A percentile compares a stretch with the other conserved stretches of the same genome.
Conservation (phyloP, 2,113 vertebrate genomes). For the Polypterus senegalus region DNA sequence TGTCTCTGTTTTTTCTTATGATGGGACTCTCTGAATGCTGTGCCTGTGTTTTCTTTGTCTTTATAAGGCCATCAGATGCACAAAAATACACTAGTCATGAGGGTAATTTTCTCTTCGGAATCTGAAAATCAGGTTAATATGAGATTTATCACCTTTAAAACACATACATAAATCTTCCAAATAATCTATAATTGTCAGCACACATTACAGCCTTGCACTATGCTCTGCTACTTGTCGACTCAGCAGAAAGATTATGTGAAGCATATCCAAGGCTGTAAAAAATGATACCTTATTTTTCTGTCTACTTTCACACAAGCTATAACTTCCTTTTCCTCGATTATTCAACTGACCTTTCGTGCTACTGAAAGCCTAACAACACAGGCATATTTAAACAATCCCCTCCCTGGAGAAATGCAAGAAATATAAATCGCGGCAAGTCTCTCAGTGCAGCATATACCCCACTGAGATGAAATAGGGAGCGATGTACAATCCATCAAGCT, state of each 20-base stretch:
- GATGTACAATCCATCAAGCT: too few species aligned
- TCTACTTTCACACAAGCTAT: not conserved
- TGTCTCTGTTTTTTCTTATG: too few species aligned
- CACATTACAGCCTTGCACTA: slow-evolving; percentile 3
- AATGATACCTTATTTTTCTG: slow-evolving; percentile 1
- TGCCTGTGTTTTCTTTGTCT: not conserved
- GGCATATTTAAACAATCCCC: not conserved
- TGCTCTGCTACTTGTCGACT: not conserved
- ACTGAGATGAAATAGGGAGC: too few species aligned
- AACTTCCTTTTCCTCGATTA: not conserved
- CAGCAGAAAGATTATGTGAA: slow-evolving; percentile 5
- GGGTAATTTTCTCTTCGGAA: not conserved
- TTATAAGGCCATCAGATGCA: not conserved
- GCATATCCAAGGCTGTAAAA: slow-evolving; percentile 6
- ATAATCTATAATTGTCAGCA: slow-evolving; percentile 3
- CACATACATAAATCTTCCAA: not conserved
- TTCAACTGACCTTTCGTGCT: slow-evolving; percentile 2
- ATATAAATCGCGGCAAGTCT: too few species aligned
- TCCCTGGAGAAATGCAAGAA: not conserved
- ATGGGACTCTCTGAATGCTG: not conserved
- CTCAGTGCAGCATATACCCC: too few species aligned
- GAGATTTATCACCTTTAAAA: slow-evolving; percentile 7
- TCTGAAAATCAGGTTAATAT: slow-evolving; percentile 6
- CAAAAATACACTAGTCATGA: slow-evolving; percentile 4
- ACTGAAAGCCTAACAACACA: not conserved